Evolutionary conservation across 2,888 invertebrate genomes (phyloP).

Genomic region (Aproaerema taeniolella): DNA sequence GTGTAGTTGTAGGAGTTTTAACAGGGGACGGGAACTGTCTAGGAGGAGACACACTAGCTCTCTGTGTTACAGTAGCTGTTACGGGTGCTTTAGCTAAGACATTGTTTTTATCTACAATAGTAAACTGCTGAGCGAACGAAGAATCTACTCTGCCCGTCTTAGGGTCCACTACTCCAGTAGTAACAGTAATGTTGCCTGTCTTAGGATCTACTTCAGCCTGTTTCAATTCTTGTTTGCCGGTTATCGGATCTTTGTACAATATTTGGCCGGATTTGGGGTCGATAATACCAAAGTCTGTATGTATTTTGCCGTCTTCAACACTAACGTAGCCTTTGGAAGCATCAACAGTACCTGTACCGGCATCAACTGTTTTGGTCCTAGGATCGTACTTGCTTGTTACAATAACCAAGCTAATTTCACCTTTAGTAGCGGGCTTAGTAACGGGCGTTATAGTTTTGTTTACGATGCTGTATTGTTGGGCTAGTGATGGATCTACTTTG

Average conservation of each 20-base stretch:
- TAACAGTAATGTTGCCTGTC: constrained; percentile 77
- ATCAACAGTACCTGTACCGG: constrained; percentile 71
- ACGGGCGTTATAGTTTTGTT: constrained; percentile 61
- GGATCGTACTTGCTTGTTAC: constrained; percentile 77
- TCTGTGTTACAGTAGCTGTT: constrained; percentile 41
- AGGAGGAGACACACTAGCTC: constrained; percentile 53
- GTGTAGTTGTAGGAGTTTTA: constrained; percentile 51
- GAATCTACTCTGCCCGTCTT: constrained; percentile 79
- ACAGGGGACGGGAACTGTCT: constrained; percentile 51
- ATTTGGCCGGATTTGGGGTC: constrained; percentile 79
- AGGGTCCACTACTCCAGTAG: constrained; percentile 76
- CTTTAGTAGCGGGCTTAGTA: constrained; percentile 53
- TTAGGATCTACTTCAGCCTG: constrained; percentile 79
- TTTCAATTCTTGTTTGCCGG: constrained; percentile 79
- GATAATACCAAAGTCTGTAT: constrained; percentile 77
- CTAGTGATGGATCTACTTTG: constrained; percentile 76
- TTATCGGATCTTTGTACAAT: constrained; percentile 76
- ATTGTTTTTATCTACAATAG: constrained; percentile 68
- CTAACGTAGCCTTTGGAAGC: constrained; percentile 73
- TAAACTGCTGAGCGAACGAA: constrained; percentile 72
- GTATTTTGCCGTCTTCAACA: constrained; percentile 73
- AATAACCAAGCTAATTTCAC: constrained; percentile 62
- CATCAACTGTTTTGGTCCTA: constrained; percentile 76
- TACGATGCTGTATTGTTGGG: constrained; percentile 68
- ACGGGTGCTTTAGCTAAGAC: constrained; percentile 51